Percentiles rank a stretch among this genome's conserved stretches.
Conservation (phyloP, 2,888 invertebrate genomes). For the Luperina testacea region DNA sequence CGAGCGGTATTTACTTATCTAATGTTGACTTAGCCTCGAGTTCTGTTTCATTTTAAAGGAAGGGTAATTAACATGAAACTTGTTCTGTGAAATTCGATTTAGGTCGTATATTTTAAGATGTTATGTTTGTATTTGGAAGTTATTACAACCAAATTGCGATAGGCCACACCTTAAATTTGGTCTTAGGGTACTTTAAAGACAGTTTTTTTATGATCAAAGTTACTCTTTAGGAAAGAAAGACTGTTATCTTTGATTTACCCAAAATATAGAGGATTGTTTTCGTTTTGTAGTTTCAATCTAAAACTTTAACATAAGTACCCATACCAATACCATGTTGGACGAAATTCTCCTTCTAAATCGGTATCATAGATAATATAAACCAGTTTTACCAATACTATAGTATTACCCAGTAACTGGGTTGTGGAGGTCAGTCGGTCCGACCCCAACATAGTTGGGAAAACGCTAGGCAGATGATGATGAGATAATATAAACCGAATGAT, state of each 20-base stretch:
- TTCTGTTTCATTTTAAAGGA: constrained; percentile 27
- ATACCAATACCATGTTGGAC: neutral
- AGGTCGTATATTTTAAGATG: neutral
- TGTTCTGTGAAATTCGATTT: constrained; percentile 26
- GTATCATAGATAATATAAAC: neutral
- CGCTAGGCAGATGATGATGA: neutral
- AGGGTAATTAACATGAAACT: constrained; percentile 28
- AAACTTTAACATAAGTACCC: neutral
- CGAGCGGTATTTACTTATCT: constrained; percentile 23
- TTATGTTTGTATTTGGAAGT: constrained; percentile 22
- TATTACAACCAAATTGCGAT: neutral
- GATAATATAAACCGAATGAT: neutral
- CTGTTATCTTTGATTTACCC: neutral
- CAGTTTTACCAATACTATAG: neutral
- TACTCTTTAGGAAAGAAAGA: neutral
- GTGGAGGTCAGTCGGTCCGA: neutral
- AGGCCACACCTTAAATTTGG: no score
- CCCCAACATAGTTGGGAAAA: neutral
- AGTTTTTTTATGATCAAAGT: neutral
- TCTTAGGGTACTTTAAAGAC: neutral
- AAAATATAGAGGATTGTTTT: neutral
- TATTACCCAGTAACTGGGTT: neutral
- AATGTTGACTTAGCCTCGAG: constrained; percentile 25
- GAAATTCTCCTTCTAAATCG: neutral
- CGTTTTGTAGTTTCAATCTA: no score